Evolutionary conservation across 2,888 invertebrate genomes (phyloP).

Genomic region (Zhengitettix transpicula): DNA sequence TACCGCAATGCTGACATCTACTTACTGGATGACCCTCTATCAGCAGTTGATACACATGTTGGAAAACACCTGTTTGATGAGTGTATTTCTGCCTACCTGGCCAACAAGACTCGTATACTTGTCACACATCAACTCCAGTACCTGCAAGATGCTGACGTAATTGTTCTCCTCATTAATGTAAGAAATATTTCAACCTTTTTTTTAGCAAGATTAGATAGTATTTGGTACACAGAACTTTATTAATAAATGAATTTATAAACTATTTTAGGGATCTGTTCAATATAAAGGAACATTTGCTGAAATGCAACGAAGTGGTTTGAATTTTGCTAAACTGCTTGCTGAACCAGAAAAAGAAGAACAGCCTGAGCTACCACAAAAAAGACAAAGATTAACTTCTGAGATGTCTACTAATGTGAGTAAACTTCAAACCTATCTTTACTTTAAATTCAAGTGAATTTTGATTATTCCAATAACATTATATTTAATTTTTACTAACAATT

Average conservation of each 20-base stretch:
- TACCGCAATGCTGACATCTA: constrained; percentile 32
- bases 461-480: no score
- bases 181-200: constrained; percentile 8
- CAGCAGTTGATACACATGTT: constrained; percentile 33
- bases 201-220: no score
- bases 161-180: constrained; percentile 26
- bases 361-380: neutral
- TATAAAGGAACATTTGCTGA: constrained; percentile 17
- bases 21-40: constrained; percentile 33
- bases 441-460: neutral
- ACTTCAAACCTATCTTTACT: neutral
- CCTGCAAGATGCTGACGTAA: constrained; percentile 19
- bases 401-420: neutral
- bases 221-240: neutral
- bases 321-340: constrained; percentile 31
- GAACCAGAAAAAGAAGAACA: constrained; percentile 21
- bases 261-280: constrained; percentile 30
- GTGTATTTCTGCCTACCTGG: constrained; percentile 26
- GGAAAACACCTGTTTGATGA: constrained; percentile 30
- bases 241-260: neutral
- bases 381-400: neutral
- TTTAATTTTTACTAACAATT: no score
- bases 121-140: constrained; percentile 38
- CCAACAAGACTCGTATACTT: constrained; percentile 26
- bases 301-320: constrained; percentile 17